Evolutionary conservation across 2,113 vertebrate species (phyloP).

Genomic region (Progne subis): DNA sequence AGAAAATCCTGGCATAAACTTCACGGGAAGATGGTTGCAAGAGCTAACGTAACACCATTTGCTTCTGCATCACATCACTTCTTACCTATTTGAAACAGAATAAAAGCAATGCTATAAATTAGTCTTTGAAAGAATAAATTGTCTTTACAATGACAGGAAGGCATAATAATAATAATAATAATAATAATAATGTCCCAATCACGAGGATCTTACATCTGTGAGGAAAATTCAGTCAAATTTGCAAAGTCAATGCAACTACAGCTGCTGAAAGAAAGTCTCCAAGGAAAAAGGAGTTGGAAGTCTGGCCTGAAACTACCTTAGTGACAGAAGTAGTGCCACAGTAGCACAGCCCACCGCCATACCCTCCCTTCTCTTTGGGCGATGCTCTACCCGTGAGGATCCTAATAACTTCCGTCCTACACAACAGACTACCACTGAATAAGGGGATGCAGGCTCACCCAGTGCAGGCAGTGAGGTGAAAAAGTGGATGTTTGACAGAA

Average conservation of each 20-base stretch:
- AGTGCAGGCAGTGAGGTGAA: not conserved
- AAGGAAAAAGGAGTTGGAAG: not conserved
- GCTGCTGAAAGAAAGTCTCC: not conserved
- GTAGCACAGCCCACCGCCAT: not conserved
- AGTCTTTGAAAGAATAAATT: not conserved
- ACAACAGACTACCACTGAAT: not conserved
- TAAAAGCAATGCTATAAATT: not conserved
- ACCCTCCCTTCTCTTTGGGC: not conserved
- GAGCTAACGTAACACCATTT: not conserved
- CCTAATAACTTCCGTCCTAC: not conserved
- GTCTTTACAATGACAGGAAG: not conserved
- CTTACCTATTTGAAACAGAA: not conserved
- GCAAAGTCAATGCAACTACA: not conserved
- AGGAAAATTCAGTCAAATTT: not conserved
- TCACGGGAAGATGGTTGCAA: not conserved
- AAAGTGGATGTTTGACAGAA: not conserved
- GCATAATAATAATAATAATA: not conserved
- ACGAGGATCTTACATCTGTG: not conserved
- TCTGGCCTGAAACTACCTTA: not conserved
- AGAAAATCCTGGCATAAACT: not conserved
- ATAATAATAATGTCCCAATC: not conserved
- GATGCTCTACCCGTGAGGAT: not conserved
- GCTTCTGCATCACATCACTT: not conserved
- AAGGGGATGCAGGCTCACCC: not conserved
- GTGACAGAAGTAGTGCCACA: not conserved